Base-by-base conservation (phyloP, 2,113 vertebrate species). In the Macquaria australasica region DNA sequence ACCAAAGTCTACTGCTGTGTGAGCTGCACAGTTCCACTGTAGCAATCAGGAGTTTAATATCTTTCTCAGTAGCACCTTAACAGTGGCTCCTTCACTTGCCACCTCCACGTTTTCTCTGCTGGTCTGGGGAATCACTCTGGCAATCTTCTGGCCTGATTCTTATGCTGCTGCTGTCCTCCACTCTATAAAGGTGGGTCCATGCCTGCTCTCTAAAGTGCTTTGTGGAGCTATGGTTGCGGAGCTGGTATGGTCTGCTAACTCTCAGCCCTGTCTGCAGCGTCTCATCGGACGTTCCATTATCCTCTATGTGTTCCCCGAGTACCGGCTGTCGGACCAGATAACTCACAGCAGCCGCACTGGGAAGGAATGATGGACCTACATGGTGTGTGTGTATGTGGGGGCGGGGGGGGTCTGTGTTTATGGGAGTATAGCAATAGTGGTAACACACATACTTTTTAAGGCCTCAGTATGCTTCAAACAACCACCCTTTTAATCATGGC, bases 201-300 rank as follows among this genome's bases (percentile, higher is more conserved):
- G 55, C n/a, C 0, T 1, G 25, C 43, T 77, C 78, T 45, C 55
- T 74, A 8, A 77, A 70, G 41, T 81, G 72, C 75, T 77, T 39
- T 81, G 41, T 66, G 28, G 43, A 78, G 77, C 53, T 60, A 23
- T 51, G 28, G 34, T 55, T 66, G 48, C 6, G 14, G n/a, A 67
- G 39, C 23, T 21, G 8, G 48, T 75, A 53, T 75, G 69, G 41
- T 82, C 62, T 56, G 81, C 20, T 37, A 28, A 73, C 72, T 56
- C 37, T 81, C 15, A 0, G 28, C 0, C 1, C 15, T 11, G 14
- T 11, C 60, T 73, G 66, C 8, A 45, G 45, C 5, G 16, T 77
- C 67, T 84, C 86, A 73, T 37, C 3, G 55, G 62, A 70, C 1
- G 28, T 48, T 73, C 1, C 8, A 34, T 84, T 78, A 80, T 81